Percentiles rank a stretch among this genome's conserved stretches.
Evolutionary conservation across 2,888 invertebrate genomes (phyloP).

Genomic region (Callyntrura sp.): DNA sequence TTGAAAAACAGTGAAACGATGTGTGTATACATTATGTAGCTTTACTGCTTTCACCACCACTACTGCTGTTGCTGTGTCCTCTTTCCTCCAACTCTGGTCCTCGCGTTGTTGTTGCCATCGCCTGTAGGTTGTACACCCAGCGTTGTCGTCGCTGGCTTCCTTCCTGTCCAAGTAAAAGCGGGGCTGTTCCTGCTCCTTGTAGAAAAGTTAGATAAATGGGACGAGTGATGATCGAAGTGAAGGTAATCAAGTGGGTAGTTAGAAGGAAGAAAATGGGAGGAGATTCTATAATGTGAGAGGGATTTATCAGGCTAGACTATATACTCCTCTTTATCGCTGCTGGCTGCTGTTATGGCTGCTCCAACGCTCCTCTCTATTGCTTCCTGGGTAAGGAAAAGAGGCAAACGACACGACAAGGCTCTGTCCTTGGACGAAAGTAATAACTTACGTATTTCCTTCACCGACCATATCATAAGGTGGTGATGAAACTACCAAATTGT

Average conservation of each 20-base stretch:
- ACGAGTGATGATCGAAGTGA: background rate
- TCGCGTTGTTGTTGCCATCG: background rate
- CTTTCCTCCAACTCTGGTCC: background rate
- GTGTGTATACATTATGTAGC: background rate
- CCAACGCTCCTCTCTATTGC: background rate
- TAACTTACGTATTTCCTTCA: background rate
- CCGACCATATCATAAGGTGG: background rate
- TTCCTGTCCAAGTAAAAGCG: background rate
- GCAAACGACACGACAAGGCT: background rate
- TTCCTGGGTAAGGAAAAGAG: background rate
- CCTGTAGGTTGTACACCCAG: background rate
- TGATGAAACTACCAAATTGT: background rate
- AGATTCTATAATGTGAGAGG: no score
- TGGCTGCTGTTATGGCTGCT: background rate
- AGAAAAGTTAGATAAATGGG: background rate
- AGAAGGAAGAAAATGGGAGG: no score
- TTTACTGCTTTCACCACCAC: no score
- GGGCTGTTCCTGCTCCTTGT: background rate
- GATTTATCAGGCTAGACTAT: background rate
- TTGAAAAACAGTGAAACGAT: slow-evolving; percentile 19
- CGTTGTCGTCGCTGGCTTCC: background rate
- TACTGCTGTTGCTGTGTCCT: background rate
- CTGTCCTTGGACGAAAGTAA: background rate
- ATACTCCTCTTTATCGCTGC: background rate
- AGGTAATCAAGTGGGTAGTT: slow-evolving; percentile 18